Conservation (phyloP, 2,113 vertebrate species). For the Tragelaphus strepsiceros region DNA sequence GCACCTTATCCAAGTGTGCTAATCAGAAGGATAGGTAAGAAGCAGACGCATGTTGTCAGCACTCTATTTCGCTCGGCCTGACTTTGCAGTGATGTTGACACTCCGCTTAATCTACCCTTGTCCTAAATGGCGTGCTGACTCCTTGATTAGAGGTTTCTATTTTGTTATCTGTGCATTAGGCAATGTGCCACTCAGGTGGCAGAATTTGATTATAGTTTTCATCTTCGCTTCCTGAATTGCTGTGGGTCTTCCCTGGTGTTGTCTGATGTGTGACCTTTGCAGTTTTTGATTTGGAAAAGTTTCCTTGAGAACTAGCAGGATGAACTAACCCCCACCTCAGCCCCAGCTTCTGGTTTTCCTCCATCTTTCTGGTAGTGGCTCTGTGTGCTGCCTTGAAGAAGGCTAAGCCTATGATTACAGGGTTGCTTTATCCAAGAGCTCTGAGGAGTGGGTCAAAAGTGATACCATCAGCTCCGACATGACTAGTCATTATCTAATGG, state of each 20-base stretch:
- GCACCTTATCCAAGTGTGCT: background rate
- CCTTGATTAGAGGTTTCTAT: constrained; percentile 65
- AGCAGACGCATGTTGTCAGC: background rate
- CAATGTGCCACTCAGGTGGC: constrained; percentile 49
- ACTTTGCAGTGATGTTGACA: constrained; percentile 21
- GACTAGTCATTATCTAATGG: constrained; percentile 53
- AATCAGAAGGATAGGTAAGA: constrained; percentile 8
- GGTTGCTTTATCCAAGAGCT: constrained; percentile 10
- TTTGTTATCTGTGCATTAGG: constrained; percentile 51
- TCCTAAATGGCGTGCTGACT: constrained; percentile 29
- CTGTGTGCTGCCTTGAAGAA: background rate
- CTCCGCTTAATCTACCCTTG: background rate
- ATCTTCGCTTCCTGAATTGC: constrained; percentile 55
- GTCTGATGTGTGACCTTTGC: constrained; percentile 43
- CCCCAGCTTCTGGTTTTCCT: background rate
- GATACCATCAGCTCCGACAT: background rate
- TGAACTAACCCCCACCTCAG: background rate
- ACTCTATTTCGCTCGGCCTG: background rate
- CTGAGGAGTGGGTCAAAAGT: background rate
- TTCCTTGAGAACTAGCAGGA: background rate
- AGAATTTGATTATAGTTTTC: constrained; percentile 71
- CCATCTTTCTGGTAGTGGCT: background rate
- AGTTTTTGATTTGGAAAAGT: constrained; percentile 53
- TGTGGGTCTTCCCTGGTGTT: constrained; percentile 4
- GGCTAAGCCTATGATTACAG: constrained; percentile 53